Base-by-base conservation (phyloP, 1,140 invertebrate species). In the Habropoda laboriosa region DNA sequence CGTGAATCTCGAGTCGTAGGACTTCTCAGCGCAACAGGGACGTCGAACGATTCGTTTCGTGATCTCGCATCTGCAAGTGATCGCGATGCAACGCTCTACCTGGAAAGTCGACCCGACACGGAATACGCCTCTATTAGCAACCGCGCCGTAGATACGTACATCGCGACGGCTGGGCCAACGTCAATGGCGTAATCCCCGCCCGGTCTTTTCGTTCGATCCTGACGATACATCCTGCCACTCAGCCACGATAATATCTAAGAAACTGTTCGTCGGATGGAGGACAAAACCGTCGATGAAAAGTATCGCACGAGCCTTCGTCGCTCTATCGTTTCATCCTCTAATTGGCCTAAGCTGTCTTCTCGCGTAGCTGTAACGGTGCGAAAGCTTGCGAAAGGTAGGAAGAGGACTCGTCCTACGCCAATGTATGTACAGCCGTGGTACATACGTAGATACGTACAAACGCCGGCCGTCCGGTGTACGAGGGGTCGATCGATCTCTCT, bases 401-500 rank as follows among this genome's bases (percentile, higher is more conserved):
- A 6, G 57, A 35, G 30, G 27, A 3, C 2, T 0, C 18, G 40
- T 76, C 3, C 82, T 80, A 85, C 83, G 83, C 83, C 83, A 80
- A n/a, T 85, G 82, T 61, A 49, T 18, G 80, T 73, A 73, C 75
- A 72, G 51, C 35, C 24, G 55, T 63, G 83, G 71, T 85, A 80
- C 82, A 83, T 71, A 80, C 76, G 83, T 83, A 72, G 83, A 84
- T 84, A 85, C 66, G 66, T 84, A 85, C 12, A 72, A 85, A 82
- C 83, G 84, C 78, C 86, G 89, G 88, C 88, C 89, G 89, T 89
- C 87, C 80, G 81, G 72, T 78, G 75, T 75, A 80, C 78, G 82
- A 86, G 85, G 79, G 83, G 81, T 86, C 89, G 90, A 92, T 91
- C 90, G 89, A 91, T 91, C 90, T 91, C 90, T 90, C 90, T 92